Evolutionary conservation across 2,113 vertebrate species (phyloP).

Genomic region (Acanthisitta chloris): DNA sequence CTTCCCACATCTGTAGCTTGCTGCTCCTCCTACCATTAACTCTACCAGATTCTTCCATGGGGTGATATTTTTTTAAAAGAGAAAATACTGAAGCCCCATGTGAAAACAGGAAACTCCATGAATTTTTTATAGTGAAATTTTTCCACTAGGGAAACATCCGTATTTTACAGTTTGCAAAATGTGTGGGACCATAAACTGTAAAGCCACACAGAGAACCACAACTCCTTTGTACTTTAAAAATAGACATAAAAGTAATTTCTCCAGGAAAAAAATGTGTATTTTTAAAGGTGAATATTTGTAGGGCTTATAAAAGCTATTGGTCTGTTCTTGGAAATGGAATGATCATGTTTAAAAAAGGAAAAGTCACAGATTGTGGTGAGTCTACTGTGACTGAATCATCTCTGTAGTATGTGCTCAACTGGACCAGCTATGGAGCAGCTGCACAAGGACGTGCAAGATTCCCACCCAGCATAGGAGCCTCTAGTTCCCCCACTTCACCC

Average conservation of each 20-base stretch:
- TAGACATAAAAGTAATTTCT: slow-evolving; percentile 55
- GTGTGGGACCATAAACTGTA: slow-evolving; percentile 54
- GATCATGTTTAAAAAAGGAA: slow-evolving; percentile 35
- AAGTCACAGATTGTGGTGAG: slow-evolving; percentile 16
- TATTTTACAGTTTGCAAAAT: slow-evolving; percentile 58
- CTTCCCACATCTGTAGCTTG: neutral
- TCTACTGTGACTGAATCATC: neutral
- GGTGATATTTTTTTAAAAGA: neutral
- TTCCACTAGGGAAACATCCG: slow-evolving; percentile 44
- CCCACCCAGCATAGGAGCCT: neutral
- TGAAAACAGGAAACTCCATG: slow-evolving; percentile 57
- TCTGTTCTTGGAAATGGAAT: neutral
- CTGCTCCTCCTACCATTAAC: neutral
- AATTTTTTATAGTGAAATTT: slow-evolving; percentile 58
- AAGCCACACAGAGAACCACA: slow-evolving; percentile 43
- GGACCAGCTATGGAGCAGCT: neutral
- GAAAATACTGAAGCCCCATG: slow-evolving; percentile 22
- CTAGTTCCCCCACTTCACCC: neutral
- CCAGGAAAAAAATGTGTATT: slow-evolving; percentile 22
- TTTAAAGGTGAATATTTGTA: slow-evolving; percentile 52
- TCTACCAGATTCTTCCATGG: slow-evolving; percentile 2
- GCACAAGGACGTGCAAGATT: neutral
- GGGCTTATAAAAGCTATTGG: slow-evolving; percentile 12
- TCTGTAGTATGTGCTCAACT: neutral
- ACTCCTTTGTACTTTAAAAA: slow-evolving; percentile 59